Percentiles rank a stretch among this genome's conserved stretches.
Evolutionary conservation across 1,140 invertebrate genomes (phyloP).

Genomic region (Metopolophium dirhodum): DNA sequence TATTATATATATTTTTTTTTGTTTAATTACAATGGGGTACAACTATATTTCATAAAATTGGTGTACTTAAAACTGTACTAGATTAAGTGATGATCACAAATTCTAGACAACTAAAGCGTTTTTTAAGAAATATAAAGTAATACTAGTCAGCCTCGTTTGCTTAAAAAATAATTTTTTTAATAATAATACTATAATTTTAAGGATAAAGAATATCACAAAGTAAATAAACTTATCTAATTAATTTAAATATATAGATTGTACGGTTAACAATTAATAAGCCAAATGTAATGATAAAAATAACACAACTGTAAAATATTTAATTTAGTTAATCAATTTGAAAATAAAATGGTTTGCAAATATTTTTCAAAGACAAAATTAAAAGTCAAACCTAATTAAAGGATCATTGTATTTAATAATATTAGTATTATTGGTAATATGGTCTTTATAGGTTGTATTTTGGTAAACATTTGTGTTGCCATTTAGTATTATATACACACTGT

Average conservation of each 20-base stretch:
- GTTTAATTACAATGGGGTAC: not conserved
- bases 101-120: not conserved
- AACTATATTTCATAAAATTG: not conserved
- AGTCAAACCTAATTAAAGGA: not conserved
- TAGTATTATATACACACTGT: not conserved
- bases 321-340: not conserved
- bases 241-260: not conserved
- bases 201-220: conserved; percentile 11
- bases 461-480: not conserved
- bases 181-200: not conserved
- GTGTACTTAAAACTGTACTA: not conserved
- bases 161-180: not conserved
- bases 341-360: not conserved
- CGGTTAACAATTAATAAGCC: not conserved
- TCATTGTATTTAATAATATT: not conserved
- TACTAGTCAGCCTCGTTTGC: conserved; percentile 16
- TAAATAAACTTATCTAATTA: not conserved
- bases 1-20: not conserved
- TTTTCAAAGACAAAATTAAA: not conserved
- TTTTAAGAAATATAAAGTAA: not conserved
- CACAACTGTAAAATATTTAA: not conserved
- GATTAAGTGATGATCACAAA: not conserved
- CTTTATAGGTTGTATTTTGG: not conserved
- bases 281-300: not conserved
- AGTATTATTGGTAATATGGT: too few species aligned